Conservation (phyloP, 30 jellyfish, hydroid and myxozoan species). For the Aurelia aurita region DNA sequence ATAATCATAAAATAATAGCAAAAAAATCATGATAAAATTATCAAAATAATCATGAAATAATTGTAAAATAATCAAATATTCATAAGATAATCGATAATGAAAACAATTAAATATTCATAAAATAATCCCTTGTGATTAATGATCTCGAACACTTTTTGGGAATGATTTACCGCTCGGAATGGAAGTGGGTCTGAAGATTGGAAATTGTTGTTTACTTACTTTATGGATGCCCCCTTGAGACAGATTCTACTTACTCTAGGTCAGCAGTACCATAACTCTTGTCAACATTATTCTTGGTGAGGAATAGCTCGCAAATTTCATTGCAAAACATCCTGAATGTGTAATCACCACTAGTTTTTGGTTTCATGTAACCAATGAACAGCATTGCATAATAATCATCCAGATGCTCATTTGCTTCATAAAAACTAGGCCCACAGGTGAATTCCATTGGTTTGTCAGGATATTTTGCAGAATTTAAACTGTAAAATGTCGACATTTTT, state of each 20-base stretch:
- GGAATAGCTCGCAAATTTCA: slow-evolving; percentile 24
- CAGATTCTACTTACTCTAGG: neutral
- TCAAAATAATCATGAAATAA: too few relatives aligned
- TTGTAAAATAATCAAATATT: too few relatives aligned
- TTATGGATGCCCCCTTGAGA: neutral
- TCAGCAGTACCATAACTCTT: neutral
- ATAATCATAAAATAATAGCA: neutral
- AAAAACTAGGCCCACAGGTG: slow-evolving; percentile 5
- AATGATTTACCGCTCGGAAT: too few relatives aligned
- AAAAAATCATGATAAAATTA: too few relatives aligned
- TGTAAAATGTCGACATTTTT: slow-evolving; percentile 8
- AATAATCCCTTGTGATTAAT: too few relatives aligned
- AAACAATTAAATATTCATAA: too few relatives aligned
- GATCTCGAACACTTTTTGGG: too few relatives aligned
- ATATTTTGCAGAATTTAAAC: slow-evolving; percentile 6
- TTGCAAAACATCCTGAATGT: slow-evolving; percentile 34
- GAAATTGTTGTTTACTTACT: too few relatives aligned
- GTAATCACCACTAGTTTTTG: neutral
- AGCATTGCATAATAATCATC: slow-evolving; percentile 18
- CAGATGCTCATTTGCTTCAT: neutral
- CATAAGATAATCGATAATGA: too few relatives aligned
- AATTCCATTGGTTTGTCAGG: slow-evolving; percentile 8
- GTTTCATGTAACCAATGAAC: slow-evolving; percentile 27
- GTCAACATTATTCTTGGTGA: neutral
- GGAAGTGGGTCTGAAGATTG: too few relatives aligned